A percentile compares a stretch with the other conserved stretches of the same genome.
These are phyloP conservation scores for Oxycera nigricornis DNA, from an alignment of 2,888 invertebrate genomes.

Conservation along the genomic window DNA sequence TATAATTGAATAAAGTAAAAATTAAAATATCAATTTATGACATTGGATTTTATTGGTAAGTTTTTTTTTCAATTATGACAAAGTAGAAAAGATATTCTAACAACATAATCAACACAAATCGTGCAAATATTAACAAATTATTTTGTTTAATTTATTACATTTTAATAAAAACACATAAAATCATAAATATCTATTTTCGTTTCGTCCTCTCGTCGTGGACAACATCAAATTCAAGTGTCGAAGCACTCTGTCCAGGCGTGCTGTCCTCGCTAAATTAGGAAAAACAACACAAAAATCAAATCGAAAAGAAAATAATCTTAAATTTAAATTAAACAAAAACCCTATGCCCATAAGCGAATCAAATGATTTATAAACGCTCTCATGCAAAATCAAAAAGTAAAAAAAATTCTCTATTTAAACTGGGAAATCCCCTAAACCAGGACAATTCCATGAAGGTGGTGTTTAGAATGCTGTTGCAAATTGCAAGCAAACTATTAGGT, in stretches of 20 bases:
- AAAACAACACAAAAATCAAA: slow-evolving; percentile 43
- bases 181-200: background rate
- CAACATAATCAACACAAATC: background rate
- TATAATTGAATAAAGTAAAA: too few relatives aligned
- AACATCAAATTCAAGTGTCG: slow-evolving; percentile 56
- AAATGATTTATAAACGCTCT: background rate
- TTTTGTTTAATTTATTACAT: background rate
- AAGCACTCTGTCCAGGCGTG: slow-evolving; percentile 49
- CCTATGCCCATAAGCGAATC: background rate
- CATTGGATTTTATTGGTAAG: too few relatives aligned
- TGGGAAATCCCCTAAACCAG: background rate
- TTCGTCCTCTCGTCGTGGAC: slow-evolving; percentile 46
- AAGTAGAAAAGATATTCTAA: background rate
- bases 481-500: background rate
- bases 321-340: background rate
- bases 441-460: background rate
- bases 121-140: background rate
- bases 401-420: background rate
- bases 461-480: background rate
- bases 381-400: background rate
- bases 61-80: background rate
- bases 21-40: too few relatives aligned
- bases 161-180: background rate
- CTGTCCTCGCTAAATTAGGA: slow-evolving; percentile 54
- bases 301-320: slow-evolving; percentile 31